Conservation (phyloP, 2,888 invertebrate genomes). For the Eudemis profundana region DNA sequence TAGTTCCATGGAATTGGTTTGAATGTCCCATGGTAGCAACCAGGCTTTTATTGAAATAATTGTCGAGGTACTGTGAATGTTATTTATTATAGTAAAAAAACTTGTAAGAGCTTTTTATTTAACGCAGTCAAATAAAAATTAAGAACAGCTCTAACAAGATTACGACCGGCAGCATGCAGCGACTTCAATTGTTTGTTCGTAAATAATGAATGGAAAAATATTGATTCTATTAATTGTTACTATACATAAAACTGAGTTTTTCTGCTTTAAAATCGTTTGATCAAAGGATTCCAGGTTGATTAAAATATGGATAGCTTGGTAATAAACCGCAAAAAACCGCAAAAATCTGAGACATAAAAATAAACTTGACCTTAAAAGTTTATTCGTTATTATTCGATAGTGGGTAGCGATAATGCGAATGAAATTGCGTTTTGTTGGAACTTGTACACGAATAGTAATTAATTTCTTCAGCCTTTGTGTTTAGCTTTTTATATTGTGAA, state of each 20-base stretch:
- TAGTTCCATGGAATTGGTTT: slow-evolving; percentile 30
- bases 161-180: no score
- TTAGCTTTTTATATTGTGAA: background rate
- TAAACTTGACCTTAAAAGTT: slow-evolving; percentile 3
- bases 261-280: no score
- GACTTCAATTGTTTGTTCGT: no score
- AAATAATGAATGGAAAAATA: no score
- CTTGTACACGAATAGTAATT: slow-evolving; percentile 17
- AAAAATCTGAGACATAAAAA: no score
- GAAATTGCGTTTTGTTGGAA: background rate
- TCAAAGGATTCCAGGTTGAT: no score
- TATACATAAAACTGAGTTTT: no score
- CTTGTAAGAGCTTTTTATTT: background rate
- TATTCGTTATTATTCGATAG: no score
- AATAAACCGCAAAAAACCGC: no score
- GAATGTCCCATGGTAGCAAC: slow-evolving; percentile 10
- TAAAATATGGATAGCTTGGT: no score
- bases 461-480: background rate
- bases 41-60: slow-evolving; percentile 7
- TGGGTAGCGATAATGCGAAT: slow-evolving; percentile 9
- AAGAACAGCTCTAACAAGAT: background rate
- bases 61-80: background rate
- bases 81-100: background rate
- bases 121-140: background rate
- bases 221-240: no score